These are phyloP conservation scores for Mormyrops attenuatus DNA, from an alignment of 2,797 vertebrate species.

Conservation along the genomic window DNA sequence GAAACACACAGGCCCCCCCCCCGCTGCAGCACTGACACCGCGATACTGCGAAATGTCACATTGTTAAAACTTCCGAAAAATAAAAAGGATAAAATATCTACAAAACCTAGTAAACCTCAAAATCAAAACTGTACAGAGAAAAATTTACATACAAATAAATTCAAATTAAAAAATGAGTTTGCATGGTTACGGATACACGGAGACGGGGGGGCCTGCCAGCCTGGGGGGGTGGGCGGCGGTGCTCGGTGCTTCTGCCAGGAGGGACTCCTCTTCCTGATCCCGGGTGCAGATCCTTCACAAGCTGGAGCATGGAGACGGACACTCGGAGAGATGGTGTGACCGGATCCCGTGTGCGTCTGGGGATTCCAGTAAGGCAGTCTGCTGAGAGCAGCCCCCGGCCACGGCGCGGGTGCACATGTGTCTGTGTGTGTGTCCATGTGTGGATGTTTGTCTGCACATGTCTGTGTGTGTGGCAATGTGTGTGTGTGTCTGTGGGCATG, in stretches of 20 bases:
- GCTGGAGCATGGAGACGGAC: constrained; percentile 55
- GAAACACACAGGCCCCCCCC: constrained; percentile 23
- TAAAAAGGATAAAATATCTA: constrained; percentile 84
- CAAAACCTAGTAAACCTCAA: constrained; percentile 87
- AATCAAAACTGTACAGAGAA: constrained; percentile 98
- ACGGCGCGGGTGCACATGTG: neutral
- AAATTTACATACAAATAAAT: constrained; percentile 84
- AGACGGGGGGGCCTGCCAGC: constrained; percentile 61
- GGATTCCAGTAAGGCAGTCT: constrained; percentile 36
- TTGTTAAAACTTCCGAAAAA: constrained; percentile 66
- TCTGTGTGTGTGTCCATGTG: neutral
- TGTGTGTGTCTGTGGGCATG: neutral
- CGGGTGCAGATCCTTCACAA: constrained; percentile 55
- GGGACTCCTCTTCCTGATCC: constrained; percentile 35
- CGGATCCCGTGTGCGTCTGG: constrained; percentile 35
- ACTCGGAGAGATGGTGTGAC: constrained; percentile 55
- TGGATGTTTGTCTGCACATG: no score
- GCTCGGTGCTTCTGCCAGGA: neutral
- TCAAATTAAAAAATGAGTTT: constrained; percentile 65
- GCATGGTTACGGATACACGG: constrained; percentile 77
- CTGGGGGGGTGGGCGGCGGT: neutral
- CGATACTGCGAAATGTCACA: constrained; percentile 74
- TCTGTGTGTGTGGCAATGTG: constrained; percentile 22
- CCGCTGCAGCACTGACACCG: constrained; percentile 56
- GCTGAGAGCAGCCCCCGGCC: neutral